Evolutionary conservation across 1,140 invertebrate genomes (phyloP), one percentile per base, ranked within the genome.

Genomic region (Pogonomyrmex californicus): DNA sequence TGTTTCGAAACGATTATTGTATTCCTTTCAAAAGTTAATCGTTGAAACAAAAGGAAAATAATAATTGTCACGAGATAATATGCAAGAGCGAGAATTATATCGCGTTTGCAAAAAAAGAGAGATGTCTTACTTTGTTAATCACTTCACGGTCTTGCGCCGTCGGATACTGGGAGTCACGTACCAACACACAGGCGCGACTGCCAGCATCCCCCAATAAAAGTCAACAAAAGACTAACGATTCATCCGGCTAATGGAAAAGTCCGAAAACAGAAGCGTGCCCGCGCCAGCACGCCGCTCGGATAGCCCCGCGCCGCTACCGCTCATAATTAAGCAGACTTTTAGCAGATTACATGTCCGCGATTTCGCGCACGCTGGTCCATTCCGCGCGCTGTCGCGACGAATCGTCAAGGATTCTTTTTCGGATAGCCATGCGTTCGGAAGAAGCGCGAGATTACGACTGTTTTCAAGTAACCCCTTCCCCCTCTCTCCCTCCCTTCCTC

Each of bases 221-320:
- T 95, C 95, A 95, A 95, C 95, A 95, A 95, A 95, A 95, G 95
- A 95, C 95, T 95, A 95, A 95, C 94, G 95, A 95, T 94, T 95
- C 95, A 95, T 95, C 93, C 94, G 92, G 92, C 95, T 95, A 95
- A 95, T 95, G 95, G 95, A 95, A 95, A 95, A 95, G 94, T 95
- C 94, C 95, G 93, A 95, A 95, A 95, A 95, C 94, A 95, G 93
- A 94, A 93, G 92, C 92, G 91, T 86, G 86, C 91, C 79, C 91
- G 87, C 90, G 88, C 88, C 90, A 85, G 76, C 89, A 87, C 86
- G 87, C 88, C 82, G 23, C 23, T 78, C 60, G 88, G 75, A 85
- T 87, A 81, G 85, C 51, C 71, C 78, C 54, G 70, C 87, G 79
- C 54, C 73, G 56, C 92, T 87, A 93, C 93, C 88, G 93, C 92